Evolutionary conservation across 2,888 invertebrate genomes (phyloP).

Genomic region (Plusia festucae): DNA sequence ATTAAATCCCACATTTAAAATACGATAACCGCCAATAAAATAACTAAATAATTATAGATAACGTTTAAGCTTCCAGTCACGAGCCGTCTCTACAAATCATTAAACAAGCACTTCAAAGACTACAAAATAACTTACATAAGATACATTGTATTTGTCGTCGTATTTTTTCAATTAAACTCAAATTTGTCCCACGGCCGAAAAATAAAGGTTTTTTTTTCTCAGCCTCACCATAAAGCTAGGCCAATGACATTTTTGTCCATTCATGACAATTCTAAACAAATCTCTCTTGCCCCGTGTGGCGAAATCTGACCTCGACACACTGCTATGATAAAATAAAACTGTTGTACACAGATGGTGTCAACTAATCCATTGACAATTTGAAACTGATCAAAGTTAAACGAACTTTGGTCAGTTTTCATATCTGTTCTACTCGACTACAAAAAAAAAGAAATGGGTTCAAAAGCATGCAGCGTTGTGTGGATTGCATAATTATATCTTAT

Average conservation of each 20-base stretch:
- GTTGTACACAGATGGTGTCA: conserved; percentile 25
- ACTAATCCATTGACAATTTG: not conserved
- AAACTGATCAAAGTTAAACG: too few species aligned
- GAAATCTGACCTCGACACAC: conserved; percentile 64
- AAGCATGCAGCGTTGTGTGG: too few species aligned
- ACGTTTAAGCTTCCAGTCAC: not conserved
- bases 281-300: conserved; percentile 65
- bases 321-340: conserved; percentile 54
- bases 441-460: too few species aligned
- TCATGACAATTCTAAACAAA: conserved; percentile 54
- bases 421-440: too few species aligned
- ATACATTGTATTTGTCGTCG: conserved; percentile 7
- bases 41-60: not conserved
- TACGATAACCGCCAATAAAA: not conserved
- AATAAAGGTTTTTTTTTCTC: conserved; percentile 32
- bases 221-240: conserved; percentile 26
- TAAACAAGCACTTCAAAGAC: not conserved
- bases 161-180: conserved; percentile 24
- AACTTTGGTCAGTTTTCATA: not conserved
- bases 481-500: too few species aligned
- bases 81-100: conserved; percentile 1
- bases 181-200: conserved; percentile 34
- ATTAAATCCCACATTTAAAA: not conserved
- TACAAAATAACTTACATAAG: not conserved
- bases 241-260: conserved; percentile 54